Conservation (phyloP, 2,113 vertebrate species). For the Pithys albifrons region DNA sequence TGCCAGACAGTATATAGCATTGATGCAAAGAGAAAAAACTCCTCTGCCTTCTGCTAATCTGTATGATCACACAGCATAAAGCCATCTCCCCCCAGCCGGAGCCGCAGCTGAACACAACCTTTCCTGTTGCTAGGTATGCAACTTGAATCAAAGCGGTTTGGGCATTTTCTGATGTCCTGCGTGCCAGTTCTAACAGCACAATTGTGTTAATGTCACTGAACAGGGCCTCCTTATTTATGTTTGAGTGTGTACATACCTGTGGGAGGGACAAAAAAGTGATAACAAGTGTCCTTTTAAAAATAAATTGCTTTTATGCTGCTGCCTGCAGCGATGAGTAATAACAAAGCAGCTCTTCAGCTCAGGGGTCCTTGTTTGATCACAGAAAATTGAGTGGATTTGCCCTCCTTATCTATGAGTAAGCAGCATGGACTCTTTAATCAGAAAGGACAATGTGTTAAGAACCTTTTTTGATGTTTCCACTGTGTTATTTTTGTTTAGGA, state of each 20-base stretch:
- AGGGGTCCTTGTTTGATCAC: conserved; percentile 73
- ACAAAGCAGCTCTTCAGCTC: conserved; percentile 54
- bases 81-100: not conserved
- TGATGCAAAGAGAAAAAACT: not conserved
- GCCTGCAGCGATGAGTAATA: conserved; percentile 71
- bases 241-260: not conserved
- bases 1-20: not conserved
- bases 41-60: not conserved
- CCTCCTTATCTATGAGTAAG: conserved; percentile 68
- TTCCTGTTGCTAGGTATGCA: not conserved
- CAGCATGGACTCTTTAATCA: not conserved
- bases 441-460: not conserved
- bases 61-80: not conserved
- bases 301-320: conserved; percentile 51
- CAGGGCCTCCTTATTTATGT: not conserved
- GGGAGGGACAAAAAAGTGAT: conserved; percentile 22
- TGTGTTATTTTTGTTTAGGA: not conserved
- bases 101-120: not conserved
- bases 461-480: not conserved
- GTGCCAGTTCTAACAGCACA: not conserved
- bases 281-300: conserved; percentile 56
- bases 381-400: conserved; percentile 65
- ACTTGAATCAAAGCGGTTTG: not conserved
- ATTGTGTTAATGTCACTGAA: not conserved
- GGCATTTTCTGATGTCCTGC: not conserved